Evolutionary conservation across 2,113 vertebrate genomes (phyloP), one percentile per base, ranked within the genome.

Genomic region (Pollimyrus isidori): DNA sequence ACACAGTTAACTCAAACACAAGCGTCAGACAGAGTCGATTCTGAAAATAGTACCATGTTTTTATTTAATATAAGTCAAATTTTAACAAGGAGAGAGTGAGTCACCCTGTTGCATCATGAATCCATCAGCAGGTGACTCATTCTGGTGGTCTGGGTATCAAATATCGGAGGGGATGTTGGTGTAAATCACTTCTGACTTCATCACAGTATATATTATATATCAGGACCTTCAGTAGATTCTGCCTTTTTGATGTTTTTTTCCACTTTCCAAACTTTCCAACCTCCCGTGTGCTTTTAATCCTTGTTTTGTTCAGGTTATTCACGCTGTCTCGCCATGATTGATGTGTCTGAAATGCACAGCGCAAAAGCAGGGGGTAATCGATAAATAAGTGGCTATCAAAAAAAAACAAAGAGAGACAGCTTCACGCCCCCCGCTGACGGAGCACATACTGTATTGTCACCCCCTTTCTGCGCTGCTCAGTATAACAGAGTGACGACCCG

Each of bases 301-400:
- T 11, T 52, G n/a, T 39, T 56, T 73, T 30, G 7, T 49, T 19
- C 21, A 23, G 69, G 73, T 88, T 88, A 35, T 53, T 6, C 3
- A 5, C 26, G 48, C n/a, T 45, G 39, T 83, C 30, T 35, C 42
- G 65, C 13, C 19, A 23, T 53, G 84, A 89, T 56, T 87, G 86
- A 88, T 88, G 76, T n/a, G 23, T 39, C 50, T 21, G 50, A 62
- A 11, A 62, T 82, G 76, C 50, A 50, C 52, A 21, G 30, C 45
- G 88, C 58, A 82, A 76, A 82, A 76, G 42, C 73, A 13, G 17
- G 53, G 23, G 46, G 85, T 26, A 85, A 85, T 91, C 88, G 9
- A 89, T 88, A 89, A 84, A 42, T 65, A 90, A 87, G 21, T n/a
- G 82, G 46, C 62, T 73, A 80, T 76, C 35, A 58, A 35, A 86